Evolutionary conservation across 1,140 invertebrate genomes (phyloP).

Genomic region (Nasonia longicornis): DNA sequence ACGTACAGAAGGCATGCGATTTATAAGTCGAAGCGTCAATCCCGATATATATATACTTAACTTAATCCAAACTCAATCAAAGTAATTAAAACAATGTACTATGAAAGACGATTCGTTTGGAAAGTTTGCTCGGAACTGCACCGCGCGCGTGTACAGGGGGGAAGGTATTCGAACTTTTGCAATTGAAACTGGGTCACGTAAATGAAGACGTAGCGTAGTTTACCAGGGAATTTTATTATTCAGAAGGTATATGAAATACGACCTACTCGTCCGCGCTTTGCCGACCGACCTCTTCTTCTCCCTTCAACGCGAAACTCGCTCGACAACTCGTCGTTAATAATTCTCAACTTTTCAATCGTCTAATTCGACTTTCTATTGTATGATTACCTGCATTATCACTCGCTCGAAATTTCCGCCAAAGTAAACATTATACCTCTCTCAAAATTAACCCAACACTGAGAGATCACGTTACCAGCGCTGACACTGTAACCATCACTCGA

Average conservation of each 20-base stretch:
- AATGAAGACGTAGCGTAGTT: not conserved
- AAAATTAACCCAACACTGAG: not conserved
- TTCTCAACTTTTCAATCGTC: not conserved
- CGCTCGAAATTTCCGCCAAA: no score
- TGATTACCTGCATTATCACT: not conserved
- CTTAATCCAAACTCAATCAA: not conserved
- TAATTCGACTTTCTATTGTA: not conserved
- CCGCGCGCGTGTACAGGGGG: not conserved
- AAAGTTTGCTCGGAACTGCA: not conserved
- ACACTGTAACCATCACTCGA: not conserved
- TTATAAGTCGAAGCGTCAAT: not conserved
- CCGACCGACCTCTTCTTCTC: not conserved
- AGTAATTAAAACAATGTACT: not conserved
- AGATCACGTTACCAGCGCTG: not conserved
- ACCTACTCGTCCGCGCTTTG: not conserved
- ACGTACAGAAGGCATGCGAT: not conserved
- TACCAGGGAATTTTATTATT: not conserved
- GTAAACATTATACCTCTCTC: no score
- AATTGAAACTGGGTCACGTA: conserved; percentile 3
- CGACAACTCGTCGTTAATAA: not conserved
- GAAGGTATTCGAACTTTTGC: not conserved
- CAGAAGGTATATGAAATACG: not conserved
- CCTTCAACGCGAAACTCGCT: not conserved
- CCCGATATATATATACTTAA: not conserved
- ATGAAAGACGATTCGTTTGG: not conserved